Base-by-base conservation (phyloP, 2,113 vertebrate species). In the Sitta europaea region DNA sequence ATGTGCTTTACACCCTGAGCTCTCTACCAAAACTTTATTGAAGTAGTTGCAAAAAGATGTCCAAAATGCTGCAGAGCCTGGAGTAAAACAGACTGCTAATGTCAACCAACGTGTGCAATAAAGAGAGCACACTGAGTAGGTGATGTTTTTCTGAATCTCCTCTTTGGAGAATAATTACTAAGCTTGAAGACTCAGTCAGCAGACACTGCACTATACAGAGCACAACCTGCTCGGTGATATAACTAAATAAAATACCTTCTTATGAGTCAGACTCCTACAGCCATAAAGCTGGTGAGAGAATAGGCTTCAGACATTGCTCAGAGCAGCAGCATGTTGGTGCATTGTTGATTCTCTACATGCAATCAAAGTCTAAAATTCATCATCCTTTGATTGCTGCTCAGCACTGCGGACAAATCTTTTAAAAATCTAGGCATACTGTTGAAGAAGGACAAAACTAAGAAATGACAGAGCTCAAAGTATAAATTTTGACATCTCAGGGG, bases 1-100 rank as follows among this genome's bases (percentile, higher is more conserved):
- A 86, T 81, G 75, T 91, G 92, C 75, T 94, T 72, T 91, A 92
- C 57, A 86, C 87, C 66, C 92, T 91, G 80, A 95, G 82, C 25
- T 21, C 43, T 43, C 68, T 25, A 91, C 73, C 83, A 84, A 83
- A 97, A 90, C 79, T 96, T 94, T 50, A 85, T 76, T 66, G 70
- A 88, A 84, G 87, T 35, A 45, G 71, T 36, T 81, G 80, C 71
- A 92, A 43, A 89, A 88, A 95, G 73, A 90, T 87, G 77, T 62
- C 88, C 85, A 85, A 54, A 87, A 58, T 43, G 82, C 66, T 89
- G 66, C 57, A 54, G 53, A 88, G 86, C 78, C 86, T 77, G 36
- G 58, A 94, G 94, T 85, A 79, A 93, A 95, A 59, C 84, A 92
- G 90, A 33, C 84, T 96, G 93, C 35, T 90, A 88, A 86, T 72